Evolutionary conservation across 2,888 invertebrate species (phyloP), one percentile per base, ranked within the genome.

Genomic region (Lasiommata megera): DNA sequence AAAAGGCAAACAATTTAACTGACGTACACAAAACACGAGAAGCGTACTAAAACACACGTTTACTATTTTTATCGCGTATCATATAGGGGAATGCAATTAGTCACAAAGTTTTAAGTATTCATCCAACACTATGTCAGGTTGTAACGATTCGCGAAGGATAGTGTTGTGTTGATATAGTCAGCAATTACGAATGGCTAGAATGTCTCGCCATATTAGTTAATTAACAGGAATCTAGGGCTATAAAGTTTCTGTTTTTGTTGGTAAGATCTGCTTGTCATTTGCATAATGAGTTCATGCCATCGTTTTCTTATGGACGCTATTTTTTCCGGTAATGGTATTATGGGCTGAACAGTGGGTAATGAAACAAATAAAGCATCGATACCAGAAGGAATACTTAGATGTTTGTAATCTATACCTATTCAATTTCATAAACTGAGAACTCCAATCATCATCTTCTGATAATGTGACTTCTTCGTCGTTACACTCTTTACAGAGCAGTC

Each of bases 111-210:
- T 28, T 17, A 34, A 18, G 41, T 56, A 41, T 48, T 54, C 47
- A 48, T 48, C 50, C 7, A 41, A 50, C 50, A 23, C 38, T 31
- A 34, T 23, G 50, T 43, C 52, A 46, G 31, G 54, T 43, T 53
- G 48, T 48, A 37, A 48, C 16, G 34, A 38, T 48, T 51, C 11
- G 18, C 52, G 56, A 71, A 68, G 65, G 64, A 72, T 65, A 70
- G 67, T 65, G 17, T 52, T 31, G 9, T 44, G 8, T 9, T 9
- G 28, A 68, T 70, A 62, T 68, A 71, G 63, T 66, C 54, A 18
- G 67, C 67, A 72, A 73, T 72, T 74, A 74, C 67, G 60, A 68
- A 77, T 79, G 67, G 57, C 69, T 66, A 51, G 68, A 67, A 74
- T 74, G 66, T 66, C 71, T 76, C 64, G 6, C 63, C 46, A 56